Conservation (phyloP, 2,888 invertebrate species). For the Microchrysa polita region DNA sequence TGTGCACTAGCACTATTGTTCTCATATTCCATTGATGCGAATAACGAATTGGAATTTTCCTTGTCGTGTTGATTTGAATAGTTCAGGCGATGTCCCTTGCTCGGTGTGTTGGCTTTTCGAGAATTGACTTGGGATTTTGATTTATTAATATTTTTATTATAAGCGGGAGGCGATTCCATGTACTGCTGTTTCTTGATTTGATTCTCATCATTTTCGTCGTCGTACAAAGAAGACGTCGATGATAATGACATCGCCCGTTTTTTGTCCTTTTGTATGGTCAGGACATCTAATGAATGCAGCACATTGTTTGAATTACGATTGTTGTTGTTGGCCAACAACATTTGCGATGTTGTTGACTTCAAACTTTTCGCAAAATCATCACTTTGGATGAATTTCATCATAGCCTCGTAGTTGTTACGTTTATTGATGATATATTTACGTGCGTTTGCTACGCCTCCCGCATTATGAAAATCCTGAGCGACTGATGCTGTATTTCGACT, state of each 20-base stretch:
- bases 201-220: slow-evolving; percentile 50
- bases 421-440: slow-evolving; percentile 24
- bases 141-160: slow-evolving; percentile 48
- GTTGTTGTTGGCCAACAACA: slow-evolving; percentile 57
- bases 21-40: slow-evolving; percentile 63
- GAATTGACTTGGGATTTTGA: slow-evolving; percentile 52
- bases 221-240: slow-evolving; percentile 12
- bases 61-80: slow-evolving; percentile 50
- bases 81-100: slow-evolving; percentile 49
- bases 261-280: slow-evolving; percentile 50
- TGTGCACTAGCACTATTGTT: slow-evolving; percentile 63
- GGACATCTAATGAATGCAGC: slow-evolving; percentile 25
- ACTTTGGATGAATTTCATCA: slow-evolving; percentile 21
- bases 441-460: slow-evolving; percentile 66
- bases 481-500: slow-evolving; percentile 66
- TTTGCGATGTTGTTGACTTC: slow-evolving; percentile 17
- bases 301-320: slow-evolving; percentile 37
- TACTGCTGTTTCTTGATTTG: slow-evolving; percentile 59
- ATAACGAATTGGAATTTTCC: slow-evolving; percentile 57
- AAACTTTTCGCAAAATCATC: slow-evolving; percentile 14
- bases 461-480: slow-evolving; percentile 73
- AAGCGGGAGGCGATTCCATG: slow-evolving; percentile 65
- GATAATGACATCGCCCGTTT: slow-evolving; percentile 32
- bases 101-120: slow-evolving; percentile 50
- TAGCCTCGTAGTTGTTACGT: slow-evolving; percentile 25